Base-by-base conservation (phyloP, 2,113 vertebrate genomes). In the Noctilio leporinus region DNA sequence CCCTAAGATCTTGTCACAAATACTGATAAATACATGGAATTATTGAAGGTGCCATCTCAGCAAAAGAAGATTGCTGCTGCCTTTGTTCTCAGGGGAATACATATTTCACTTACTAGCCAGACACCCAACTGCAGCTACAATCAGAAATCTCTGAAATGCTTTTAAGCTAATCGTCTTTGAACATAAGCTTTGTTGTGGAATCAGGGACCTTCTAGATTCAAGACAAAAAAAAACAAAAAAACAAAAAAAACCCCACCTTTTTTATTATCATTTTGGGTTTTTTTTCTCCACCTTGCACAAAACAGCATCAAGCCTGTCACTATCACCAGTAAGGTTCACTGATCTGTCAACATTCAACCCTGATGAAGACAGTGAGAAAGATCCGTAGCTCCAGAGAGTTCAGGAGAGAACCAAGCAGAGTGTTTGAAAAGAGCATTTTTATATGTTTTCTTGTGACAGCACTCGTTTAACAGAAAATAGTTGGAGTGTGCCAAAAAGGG, bases 371-470 rank as follows among this genome's bases (percentile, higher is more conserved):
- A 98, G 98, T 98, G 98, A 98, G 98, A 98, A 97, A 98, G 98
- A 99, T 97, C 98, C 95, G 45, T 97, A 97, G 98, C 99, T 99
- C 99, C 96, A 90, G 99, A 99, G 99, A 99, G 98, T 98, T 99
- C 97, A 97, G 97, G 90, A 95, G 96, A 98, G 97, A 98, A 98
- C 98, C 98, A 98, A 98, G 98, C 98, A 98, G 98, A 98, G 98
- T 98, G 98, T 99, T 99, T 99, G 98, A 97, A 98, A 98, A 98
- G 97, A 99, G 98, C 98, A 98, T 99, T 99, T 99, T 99, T 99
- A 98, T 98, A 98, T 99, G 98, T 99, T 99, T 99, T 99, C 98
- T 98, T 98, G 98, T 99, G 99, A 99, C 99, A 99, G 98, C 98
- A 96, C 98, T 98, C 98, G 98, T 98, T 99, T 99, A 99, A 99